Conservation (phyloP, 2,888 invertebrate species). For the Phorcus lineatus region DNA sequence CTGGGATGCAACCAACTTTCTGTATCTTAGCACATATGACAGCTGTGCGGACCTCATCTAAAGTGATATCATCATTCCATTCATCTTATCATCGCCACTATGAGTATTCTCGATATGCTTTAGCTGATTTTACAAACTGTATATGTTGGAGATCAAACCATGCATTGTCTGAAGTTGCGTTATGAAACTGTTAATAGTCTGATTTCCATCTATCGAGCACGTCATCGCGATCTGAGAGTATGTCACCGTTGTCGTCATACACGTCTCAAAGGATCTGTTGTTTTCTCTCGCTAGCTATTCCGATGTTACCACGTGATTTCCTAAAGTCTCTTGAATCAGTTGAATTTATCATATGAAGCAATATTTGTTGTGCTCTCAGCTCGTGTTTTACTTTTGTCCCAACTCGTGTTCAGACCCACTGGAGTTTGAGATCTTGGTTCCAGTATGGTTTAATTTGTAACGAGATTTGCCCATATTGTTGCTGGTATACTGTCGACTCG, state of each 20-base stretch:
- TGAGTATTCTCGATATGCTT: not conserved
- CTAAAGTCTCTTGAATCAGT: constrained; percentile 26
- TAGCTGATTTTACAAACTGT: not conserved
- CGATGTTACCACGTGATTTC: constrained; percentile 33
- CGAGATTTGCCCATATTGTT: not conserved
- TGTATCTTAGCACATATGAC: not conserved
- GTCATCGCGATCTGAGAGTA: not conserved
- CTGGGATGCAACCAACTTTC: constrained; percentile 11
- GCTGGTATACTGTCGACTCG: not conserved
- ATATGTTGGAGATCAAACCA: constrained; percentile 9
- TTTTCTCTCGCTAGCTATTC: constrained; percentile 20
- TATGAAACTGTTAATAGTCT: constrained; percentile 29
- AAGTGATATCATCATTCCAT: not conserved
- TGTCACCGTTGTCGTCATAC: constrained; percentile 12
- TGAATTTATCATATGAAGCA: constrained; percentile 10
- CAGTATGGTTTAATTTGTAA: constrained; percentile 12
- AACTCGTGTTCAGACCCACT: not conserved
- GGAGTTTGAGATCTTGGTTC: not conserved
- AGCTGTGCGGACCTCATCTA: constrained; percentile 4
- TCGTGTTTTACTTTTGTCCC: not conserved
- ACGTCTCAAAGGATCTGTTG: constrained; percentile 23
- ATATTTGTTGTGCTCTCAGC: constrained; percentile 16
- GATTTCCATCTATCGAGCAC: constrained; percentile 29
- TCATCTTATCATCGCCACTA: not conserved
- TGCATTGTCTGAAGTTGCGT: not conserved